These are phyloP conservation scores for Holcopasites calliopsidis DNA, from an alignment of 1,140 invertebrate species.

Conservation along the genomic window DNA sequence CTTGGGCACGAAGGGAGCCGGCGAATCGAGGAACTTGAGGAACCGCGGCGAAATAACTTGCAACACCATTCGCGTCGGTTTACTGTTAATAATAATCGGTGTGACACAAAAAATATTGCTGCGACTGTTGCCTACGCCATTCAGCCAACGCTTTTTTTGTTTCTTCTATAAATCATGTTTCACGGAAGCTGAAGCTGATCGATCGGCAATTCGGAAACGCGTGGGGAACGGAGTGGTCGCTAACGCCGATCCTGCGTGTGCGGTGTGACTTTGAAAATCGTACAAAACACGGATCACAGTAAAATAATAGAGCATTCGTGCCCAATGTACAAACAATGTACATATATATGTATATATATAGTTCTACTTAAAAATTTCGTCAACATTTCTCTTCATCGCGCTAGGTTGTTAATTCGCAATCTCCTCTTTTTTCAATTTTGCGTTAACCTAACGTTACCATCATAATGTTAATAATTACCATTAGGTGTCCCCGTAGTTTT, in stretches of 20 bases:
- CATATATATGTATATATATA: constrained; percentile 55
- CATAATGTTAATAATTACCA: constrained; percentile 62
- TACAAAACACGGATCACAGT: constrained; percentile 71
- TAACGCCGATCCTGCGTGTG: constrained; percentile 48
- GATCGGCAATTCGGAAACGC: not conserved
- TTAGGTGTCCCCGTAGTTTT: constrained; percentile 62
- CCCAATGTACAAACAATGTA: constrained; percentile 71
- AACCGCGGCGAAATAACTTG: too few species aligned
- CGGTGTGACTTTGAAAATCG: constrained; percentile 66
- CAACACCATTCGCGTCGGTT: not conserved
- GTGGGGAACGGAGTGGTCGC: not conserved
- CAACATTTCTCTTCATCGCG: constrained; percentile 49
- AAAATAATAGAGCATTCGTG: constrained; percentile 71
- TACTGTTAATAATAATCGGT: not conserved
- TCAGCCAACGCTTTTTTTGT: too few species aligned
- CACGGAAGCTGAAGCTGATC: not conserved
- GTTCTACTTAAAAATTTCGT: constrained; percentile 56
- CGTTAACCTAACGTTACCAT: constrained; percentile 32
- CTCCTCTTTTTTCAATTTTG: not conserved
- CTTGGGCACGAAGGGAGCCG: too few species aligned
- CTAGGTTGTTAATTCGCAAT: constrained; percentile 27
- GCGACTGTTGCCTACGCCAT: too few species aligned
- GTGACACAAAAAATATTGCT: too few species aligned
- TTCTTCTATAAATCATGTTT: not conserved
- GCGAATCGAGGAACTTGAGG: constrained; percentile 19